Evolutionary conservation across 2,888 invertebrate genomes (phyloP).

Genomic region (Doris montereyensis): DNA sequence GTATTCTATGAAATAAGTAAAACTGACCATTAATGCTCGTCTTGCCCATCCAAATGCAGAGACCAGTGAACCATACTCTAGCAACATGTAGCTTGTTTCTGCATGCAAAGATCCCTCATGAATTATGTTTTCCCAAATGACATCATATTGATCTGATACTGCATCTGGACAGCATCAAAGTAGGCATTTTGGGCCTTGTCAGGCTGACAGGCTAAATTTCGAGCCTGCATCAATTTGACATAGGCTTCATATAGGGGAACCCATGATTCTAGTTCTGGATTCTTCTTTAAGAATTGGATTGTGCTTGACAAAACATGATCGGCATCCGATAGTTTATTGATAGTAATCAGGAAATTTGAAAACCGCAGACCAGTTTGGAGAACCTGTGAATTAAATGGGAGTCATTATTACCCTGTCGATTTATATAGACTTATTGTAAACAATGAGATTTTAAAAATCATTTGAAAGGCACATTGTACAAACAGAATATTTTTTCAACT

Average conservation of each 20-base stretch:
- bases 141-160: constrained; percentile 64
- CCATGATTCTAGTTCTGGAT: constrained; percentile 61
- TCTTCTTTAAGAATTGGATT: constrained; percentile 55
- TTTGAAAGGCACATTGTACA: no score
- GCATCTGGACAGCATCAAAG: constrained; percentile 57
- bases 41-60: constrained; percentile 62
- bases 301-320: constrained; percentile 55
- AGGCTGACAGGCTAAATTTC: constrained; percentile 61
- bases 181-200: constrained; percentile 56
- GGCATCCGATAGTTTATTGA: constrained; percentile 56
- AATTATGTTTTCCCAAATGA: constrained; percentile 66
- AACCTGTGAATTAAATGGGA: constrained; percentile 49
- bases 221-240: constrained; percentile 61
- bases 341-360: constrained; percentile 59
- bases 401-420: no score
- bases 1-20: no score
- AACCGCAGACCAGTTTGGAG: constrained; percentile 57
- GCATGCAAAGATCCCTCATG: constrained; percentile 56
- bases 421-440: no score
- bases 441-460: no score
- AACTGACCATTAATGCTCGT: constrained; percentile 60
- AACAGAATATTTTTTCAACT: no score
- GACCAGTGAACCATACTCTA: constrained; percentile 63
- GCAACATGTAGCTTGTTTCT: constrained; percentile 58
- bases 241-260: constrained; percentile 55